Conservation (phyloP, 2,113 vertebrate species). For the Thalassoma bifasciatum region DNA sequence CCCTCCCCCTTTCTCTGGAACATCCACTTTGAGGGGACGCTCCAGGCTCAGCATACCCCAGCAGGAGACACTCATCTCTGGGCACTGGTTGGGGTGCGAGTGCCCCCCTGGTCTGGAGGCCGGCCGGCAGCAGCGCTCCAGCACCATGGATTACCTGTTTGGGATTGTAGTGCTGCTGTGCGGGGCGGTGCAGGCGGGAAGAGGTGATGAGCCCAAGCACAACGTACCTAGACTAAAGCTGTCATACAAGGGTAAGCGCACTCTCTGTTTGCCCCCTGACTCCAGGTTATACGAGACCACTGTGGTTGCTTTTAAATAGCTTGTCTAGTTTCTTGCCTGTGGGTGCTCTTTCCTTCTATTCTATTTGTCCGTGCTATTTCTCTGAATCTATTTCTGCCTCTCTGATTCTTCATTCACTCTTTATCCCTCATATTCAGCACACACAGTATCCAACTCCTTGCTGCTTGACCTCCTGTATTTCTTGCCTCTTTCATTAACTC, state of each 20-base stretch:
- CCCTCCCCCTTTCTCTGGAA: slow-evolving; percentile 34
- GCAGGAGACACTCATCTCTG: slow-evolving; percentile 64
- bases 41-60: slow-evolving; percentile 48
- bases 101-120: slow-evolving; percentile 82
- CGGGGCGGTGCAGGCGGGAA: slow-evolving; percentile 86
- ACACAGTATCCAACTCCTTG: slow-evolving; percentile 50
- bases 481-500: slow-evolving; percentile 49
- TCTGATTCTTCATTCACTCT: slow-evolving; percentile 46
- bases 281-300: slow-evolving; percentile 38
- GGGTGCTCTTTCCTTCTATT: slow-evolving; percentile 58
- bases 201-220: slow-evolving; percentile 89
- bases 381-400: slow-evolving; percentile 58
- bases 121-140: slow-evolving; percentile 77
- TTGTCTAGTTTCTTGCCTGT: slow-evolving; percentile 34
- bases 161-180: slow-evolving; percentile 92
- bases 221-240: slow-evolving; percentile 96
- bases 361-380: slow-evolving; percentile 48
- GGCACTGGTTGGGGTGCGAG: slow-evolving; percentile 76
- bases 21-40: slow-evolving; percentile 60
- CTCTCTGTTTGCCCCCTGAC: slow-evolving; percentile 45
- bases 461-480: slow-evolving; percentile 41
- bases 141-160: slow-evolving; percentile 94
- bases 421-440: slow-evolving; percentile 54
- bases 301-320: slow-evolving; percentile 41
- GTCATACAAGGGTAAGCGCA: slow-evolving; percentile 93